Evolutionary conservation across 2,797 vertebrate genomes (phyloP), one percentile per base, ranked within the genome.

Genomic region (Alfaro cultratus): DNA sequence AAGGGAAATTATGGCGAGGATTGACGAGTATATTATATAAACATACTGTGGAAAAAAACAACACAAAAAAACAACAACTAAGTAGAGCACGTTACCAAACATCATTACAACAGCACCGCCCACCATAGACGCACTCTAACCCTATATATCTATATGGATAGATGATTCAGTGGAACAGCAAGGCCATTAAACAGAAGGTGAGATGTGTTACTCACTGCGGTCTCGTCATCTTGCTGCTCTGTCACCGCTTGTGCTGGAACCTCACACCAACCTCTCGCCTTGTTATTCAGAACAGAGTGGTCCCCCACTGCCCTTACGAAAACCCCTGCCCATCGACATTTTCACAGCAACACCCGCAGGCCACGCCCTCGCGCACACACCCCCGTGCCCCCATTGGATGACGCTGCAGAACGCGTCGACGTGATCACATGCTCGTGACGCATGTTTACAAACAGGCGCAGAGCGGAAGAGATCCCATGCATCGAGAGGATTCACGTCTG

Each of bases 371-470:
- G 51, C 31, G 31, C 86, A 89, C 96, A 96, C 95, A 96, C 95
- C 96, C 95, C 95, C 95, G 92, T 81, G 51, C 88, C 39, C 77
- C 72, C 82, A 96, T 96, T 96, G 94, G 96, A 74, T 83, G 72
- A 0, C 1, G 60, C 41, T 6, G 45, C 1, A 29, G 84, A 75
- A 73, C 43, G 78, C 90, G 93, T 93, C 91, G 83, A 29, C 15
- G 2, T 6, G 29, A 85, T 95, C 95, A 96, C 94, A 83, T 96
- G 96, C 83, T 93, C 86, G 85, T 93, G 95, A 96, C 96, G 95
- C 95, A 92, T 94, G 95, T 96, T 96, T 96, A 96, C 95, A 95
- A 95, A 95, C 94, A 93, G 92, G 92, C 81, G 18, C 62, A 88
- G 85, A 76, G 76, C 57, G 76, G 26, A 60, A 77, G 74, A 5